Evolutionary conservation across 1,140 invertebrate genomes (phyloP).

Genomic region (Pantala flavescens): DNA sequence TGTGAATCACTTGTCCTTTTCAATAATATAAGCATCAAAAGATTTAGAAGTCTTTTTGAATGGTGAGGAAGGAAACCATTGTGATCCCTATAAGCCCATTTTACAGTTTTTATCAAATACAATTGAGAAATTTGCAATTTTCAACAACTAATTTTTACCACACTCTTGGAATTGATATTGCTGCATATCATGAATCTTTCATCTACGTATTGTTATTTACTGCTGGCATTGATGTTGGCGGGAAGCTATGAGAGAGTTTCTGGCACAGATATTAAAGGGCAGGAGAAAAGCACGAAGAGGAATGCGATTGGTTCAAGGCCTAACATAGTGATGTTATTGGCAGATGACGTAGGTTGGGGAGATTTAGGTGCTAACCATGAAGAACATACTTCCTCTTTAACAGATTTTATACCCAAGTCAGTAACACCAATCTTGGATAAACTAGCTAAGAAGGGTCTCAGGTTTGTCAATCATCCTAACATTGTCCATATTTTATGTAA

Average conservation of each 20-base stretch:
- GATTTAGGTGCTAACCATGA: constrained; percentile 23
- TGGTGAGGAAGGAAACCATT: too few relatives aligned
- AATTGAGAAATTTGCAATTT: too few relatives aligned
- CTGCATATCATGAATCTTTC: not conserved
- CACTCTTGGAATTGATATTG: not conserved
- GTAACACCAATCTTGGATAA: constrained; percentile 23
- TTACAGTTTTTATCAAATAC: too few relatives aligned
- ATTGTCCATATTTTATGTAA: not conserved
- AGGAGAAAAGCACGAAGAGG: too few relatives aligned
- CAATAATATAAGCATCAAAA: too few relatives aligned
- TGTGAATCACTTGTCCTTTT: too few relatives aligned
- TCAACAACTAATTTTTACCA: too few relatives aligned
- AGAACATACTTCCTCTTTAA: not conserved
- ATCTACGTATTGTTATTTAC: not conserved
- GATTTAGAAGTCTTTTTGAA: too few relatives aligned
- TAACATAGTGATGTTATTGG: constrained; percentile 24
- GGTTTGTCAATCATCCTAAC: constrained; percentile 17
- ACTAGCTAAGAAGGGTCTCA: constrained; percentile 22
- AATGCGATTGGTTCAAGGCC: constrained; percentile 13
- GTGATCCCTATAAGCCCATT: too few relatives aligned
- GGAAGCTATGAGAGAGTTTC: too few relatives aligned
- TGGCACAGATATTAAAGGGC: too few relatives aligned
- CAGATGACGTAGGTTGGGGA: constrained; percentile 26
- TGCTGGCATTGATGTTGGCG: too few relatives aligned
- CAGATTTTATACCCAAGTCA: not conserved